Evolutionary conservation across 2,888 invertebrate genomes (phyloP).

Genomic region (Cephus pulcher): DNA sequence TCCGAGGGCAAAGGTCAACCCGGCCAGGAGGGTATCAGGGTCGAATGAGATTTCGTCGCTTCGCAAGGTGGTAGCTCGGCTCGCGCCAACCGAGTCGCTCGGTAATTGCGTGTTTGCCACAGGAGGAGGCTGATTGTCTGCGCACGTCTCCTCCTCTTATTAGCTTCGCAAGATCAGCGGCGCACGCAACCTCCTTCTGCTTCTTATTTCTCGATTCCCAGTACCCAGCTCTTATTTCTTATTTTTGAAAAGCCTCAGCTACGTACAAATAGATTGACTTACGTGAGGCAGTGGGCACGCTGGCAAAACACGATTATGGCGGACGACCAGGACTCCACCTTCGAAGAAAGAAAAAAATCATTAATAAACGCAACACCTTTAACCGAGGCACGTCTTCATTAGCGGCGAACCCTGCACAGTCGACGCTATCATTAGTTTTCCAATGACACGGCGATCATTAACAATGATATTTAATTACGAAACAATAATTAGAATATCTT

Average conservation of each 20-base stretch:
- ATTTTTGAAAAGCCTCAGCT: too few relatives aligned
- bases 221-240: too few relatives aligned
- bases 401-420: slow-evolving; percentile 25
- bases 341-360: slow-evolving; percentile 21
- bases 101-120: slow-evolving; percentile 55
- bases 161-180: slow-evolving; percentile 49
- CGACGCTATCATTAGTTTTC: slow-evolving; percentile 40
- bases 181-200: slow-evolving; percentile 17
- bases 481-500: slow-evolving; percentile 26
- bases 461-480: slow-evolving; percentile 49
- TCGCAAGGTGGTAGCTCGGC: slow-evolving; percentile 44
- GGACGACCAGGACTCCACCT: neutral
- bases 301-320: neutral
- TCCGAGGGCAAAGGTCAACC: too few relatives aligned
- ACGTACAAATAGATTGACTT: too few relatives aligned
- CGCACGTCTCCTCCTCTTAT: slow-evolving; percentile 42
- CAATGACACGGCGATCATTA: slow-evolving; percentile 43
- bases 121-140: slow-evolving; percentile 29
- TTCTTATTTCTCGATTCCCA: neutral
- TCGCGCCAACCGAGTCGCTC: slow-evolving; percentile 28
- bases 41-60: slow-evolving; percentile 36
- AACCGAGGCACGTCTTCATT: slow-evolving; percentile 47
- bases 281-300: too few relatives aligned
- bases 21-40: neutral
- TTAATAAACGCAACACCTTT: slow-evolving; percentile 48